These are phyloP conservation scores for Ectropis grisescens DNA, from an alignment of 1,140 invertebrate species.

Conservation along the genomic window DNA sequence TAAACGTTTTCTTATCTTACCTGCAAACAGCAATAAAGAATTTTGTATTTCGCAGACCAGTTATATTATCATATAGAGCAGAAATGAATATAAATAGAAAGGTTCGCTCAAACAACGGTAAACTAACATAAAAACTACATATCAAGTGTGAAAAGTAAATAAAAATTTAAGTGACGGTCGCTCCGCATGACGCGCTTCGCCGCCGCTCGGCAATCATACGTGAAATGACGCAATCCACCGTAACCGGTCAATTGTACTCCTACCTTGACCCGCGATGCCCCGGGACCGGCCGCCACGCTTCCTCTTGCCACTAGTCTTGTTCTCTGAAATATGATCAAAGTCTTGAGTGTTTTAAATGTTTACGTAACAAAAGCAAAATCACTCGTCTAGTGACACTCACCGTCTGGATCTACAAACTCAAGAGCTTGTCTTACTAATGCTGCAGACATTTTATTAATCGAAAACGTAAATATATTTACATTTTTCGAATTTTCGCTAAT, in stretches of 20 bases:
- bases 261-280: conserved; percentile 16
- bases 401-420: conserved; percentile 60
- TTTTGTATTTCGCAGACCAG: too few relatives aligned
- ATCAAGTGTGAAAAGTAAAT: too few relatives aligned
- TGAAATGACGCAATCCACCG: not conserved
- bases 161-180: too few relatives aligned
- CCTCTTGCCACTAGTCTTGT: conserved; percentile 13
- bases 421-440: conserved; percentile 60
- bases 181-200: conserved; percentile 7
- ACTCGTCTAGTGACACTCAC: conserved; percentile 12
- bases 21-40: too few relatives aligned
- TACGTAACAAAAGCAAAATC: not conserved
- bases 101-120: too few relatives aligned
- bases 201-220: conserved; percentile 1
- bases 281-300: conserved; percentile 4
- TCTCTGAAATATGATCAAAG: conserved; percentile 17
- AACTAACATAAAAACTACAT: too few relatives aligned
- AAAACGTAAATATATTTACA: too few relatives aligned
- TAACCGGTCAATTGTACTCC: too few relatives aligned
- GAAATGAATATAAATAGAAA: too few relatives aligned
- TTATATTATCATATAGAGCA: too few relatives aligned
- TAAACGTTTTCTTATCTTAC: too few relatives aligned
- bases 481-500: too few relatives aligned
- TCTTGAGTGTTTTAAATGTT: not conserved
- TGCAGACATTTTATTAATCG: conserved; percentile 66